These are phyloP conservation scores for Psittacula cyanocephala DNA, from an alignment of 2,113 vertebrate species.

Conservation along the genomic window DNA sequence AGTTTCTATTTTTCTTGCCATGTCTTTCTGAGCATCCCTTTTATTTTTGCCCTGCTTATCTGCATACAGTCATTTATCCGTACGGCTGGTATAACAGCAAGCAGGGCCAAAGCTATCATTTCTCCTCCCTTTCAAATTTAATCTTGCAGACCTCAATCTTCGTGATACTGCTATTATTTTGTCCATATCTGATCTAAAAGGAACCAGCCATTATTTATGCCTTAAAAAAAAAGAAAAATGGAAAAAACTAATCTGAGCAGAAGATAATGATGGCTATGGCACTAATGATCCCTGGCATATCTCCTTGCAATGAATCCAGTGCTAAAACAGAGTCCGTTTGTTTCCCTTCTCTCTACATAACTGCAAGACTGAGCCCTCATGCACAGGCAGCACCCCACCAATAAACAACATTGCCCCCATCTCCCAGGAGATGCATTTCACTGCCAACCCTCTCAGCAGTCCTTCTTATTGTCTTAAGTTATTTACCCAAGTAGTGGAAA, in stretches of 20 bases:
- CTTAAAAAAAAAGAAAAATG: background rate
- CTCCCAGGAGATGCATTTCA: constrained; percentile 13
- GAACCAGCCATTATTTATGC: constrained; percentile 5
- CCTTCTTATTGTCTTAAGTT: constrained; percentile 42
- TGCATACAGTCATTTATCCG: constrained; percentile 20
- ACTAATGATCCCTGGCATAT: constrained; percentile 52
- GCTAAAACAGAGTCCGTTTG: constrained; percentile 30
- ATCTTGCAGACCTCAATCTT: constrained; percentile 52
- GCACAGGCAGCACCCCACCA: background rate
- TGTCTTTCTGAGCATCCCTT: constrained; percentile 25
- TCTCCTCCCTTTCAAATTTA: constrained; percentile 51
- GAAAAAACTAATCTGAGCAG: background rate
- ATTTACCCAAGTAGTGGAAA: constrained; percentile 55
- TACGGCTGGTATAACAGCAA: background rate
- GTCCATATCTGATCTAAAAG: background rate
- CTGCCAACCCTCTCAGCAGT: constrained; percentile 39
- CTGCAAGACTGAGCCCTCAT: constrained; percentile 17
- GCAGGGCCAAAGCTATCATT: constrained; percentile 31
- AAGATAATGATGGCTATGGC: constrained; percentile 23
- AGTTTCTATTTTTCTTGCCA: constrained; percentile 22
- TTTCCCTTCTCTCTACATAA: constrained; percentile 24
- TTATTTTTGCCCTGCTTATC: constrained; percentile 37
- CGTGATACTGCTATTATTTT: constrained; percentile 17
- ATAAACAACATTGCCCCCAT: background rate
- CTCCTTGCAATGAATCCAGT: background rate